Percentiles rank a stretch among this genome's conserved stretches.
phyloP scores from a whole-genome alignment of 1,140 invertebrate species.

The Oryctes rhinoceros region DNA sequence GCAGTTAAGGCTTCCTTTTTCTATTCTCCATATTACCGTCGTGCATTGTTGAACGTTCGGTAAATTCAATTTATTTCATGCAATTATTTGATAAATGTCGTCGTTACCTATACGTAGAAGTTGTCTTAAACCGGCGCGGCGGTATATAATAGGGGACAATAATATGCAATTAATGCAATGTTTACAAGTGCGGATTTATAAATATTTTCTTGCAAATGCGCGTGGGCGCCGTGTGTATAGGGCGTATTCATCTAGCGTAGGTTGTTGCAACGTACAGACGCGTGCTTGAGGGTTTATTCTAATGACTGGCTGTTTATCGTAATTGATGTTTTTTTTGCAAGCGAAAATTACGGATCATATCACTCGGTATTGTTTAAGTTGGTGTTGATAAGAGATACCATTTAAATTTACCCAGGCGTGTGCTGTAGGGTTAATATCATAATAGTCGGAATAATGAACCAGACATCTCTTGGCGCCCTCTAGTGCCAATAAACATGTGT shows the following conservation, averaged over 20 bases:
- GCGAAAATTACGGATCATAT: no score
- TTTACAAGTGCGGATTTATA: conserved; percentile 17
- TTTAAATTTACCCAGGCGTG: no score
- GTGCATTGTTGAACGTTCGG: background rate
- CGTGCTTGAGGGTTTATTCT: background rate
- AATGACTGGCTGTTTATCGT: background rate
- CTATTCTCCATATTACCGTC: background rate
- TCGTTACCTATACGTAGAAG: background rate
- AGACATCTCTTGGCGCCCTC: no score
- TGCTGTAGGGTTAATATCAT: no score
- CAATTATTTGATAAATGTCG: conserved; percentile 22
- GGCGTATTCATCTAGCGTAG: conserved; percentile 1
- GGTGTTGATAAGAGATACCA: no score
- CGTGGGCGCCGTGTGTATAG: background rate
- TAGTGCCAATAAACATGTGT: no score
- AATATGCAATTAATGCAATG: conserved; percentile 33
- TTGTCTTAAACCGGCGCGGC: background rate
- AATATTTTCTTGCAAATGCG: background rate
- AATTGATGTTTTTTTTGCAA: no score
- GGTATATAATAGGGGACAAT: conserved; percentile 22
- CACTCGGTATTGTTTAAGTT: no score
- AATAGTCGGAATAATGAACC: no score
- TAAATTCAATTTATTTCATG: conserved; percentile 22
- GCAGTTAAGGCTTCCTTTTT: conserved; percentile 1
- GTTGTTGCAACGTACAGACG: background rate